Percentiles rank a stretch among this genome's conserved stretches.
Evolutionary conservation across 2,888 invertebrate genomes (phyloP).

Genomic region (Monopis laevigella): DNA sequence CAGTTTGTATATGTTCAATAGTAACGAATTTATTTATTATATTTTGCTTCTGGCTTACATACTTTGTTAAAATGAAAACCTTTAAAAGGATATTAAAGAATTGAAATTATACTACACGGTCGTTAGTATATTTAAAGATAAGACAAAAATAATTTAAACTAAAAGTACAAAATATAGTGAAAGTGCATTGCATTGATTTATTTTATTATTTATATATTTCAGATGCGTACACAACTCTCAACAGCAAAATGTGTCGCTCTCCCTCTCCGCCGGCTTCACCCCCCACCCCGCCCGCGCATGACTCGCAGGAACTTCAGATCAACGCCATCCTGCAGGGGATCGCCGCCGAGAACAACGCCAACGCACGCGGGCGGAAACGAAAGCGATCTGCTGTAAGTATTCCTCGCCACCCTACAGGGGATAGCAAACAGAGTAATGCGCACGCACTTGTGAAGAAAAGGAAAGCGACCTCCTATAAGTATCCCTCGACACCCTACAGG

Average conservation of each 20-base stretch:
- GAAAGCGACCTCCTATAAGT: constrained; percentile 30
- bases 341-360: constrained; percentile 47
- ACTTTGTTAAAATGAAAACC: too few species aligned
- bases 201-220: constrained; percentile 13
- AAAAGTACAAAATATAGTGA: too few species aligned
- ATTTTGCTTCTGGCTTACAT: too few species aligned
- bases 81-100: too few species aligned
- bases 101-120: too few species aligned
- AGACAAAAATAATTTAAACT: too few species aligned
- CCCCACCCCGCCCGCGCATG: constrained; percentile 28
- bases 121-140: too few species aligned
- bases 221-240: constrained; percentile 61
- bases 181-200: too few species aligned
- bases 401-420: constrained; percentile 57
- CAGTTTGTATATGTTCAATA: too few species aligned
- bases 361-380: constrained; percentile 37
- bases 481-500: constrained; percentile 55
- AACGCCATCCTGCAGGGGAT: constrained; percentile 58
- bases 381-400: constrained; percentile 28
- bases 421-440: constrained; percentile 48
- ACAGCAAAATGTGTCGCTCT: constrained; percentile 47
- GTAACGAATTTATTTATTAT: too few species aligned
- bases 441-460: constrained; percentile 36
- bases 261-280: constrained; percentile 16
- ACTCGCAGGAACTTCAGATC: constrained; percentile 55